Conservation (phyloP, 2,797 vertebrate species). For the Carcharodon carcharias region DNA sequence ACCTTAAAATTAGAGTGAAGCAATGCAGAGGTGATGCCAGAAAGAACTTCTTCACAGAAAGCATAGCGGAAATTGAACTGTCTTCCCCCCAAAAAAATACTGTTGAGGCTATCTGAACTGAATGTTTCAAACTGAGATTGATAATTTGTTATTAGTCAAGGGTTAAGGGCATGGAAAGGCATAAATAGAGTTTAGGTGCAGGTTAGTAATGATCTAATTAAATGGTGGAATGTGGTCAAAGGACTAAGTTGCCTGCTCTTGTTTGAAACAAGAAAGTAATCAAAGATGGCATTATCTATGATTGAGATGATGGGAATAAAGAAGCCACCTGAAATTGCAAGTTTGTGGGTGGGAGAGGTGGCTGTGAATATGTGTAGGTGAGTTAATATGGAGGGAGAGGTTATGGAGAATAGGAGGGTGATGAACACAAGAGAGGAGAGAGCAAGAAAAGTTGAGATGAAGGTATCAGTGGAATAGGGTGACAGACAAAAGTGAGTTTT, state of each 20-base stretch:
- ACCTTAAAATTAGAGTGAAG: no score
- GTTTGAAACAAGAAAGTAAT: background rate
- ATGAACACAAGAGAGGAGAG: background rate
- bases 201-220: background rate
- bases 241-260: background rate
- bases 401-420: background rate
- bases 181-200: background rate
- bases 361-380: background rate
- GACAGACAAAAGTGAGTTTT: background rate
- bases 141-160: background rate
- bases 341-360: background rate
- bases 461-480: background rate
- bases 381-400: background rate
- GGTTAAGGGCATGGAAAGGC: background rate
- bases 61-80: background rate
- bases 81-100: background rate
- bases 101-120: background rate
- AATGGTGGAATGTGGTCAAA: background rate
- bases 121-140: background rate
- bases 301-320: background rate
- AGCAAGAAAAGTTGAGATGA: background rate
- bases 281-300: background rate
- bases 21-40: no score
- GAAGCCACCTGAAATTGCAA: background rate
- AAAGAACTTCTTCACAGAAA: no score